These are phyloP conservation scores for Rhorus exstirpatorius DNA, from an alignment of 2,888 invertebrate species.

Conservation along the genomic window DNA sequence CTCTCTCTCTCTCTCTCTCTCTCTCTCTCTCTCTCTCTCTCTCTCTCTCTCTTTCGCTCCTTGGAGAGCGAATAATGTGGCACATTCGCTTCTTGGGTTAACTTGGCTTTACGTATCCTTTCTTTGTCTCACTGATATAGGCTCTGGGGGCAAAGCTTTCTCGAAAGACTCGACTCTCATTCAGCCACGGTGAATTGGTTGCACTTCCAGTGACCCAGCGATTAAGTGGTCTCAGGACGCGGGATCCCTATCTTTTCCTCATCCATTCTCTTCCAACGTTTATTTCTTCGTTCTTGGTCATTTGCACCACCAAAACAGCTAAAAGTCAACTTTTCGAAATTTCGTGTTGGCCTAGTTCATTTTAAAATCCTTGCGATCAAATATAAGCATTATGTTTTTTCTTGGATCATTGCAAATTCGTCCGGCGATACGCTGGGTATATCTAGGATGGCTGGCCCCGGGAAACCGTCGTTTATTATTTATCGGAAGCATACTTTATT, in stretches of 20 bases:
- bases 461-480: too few relatives aligned
- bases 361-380: slow-evolving; percentile 3
- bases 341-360: neutral
- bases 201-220: slow-evolving; percentile 83
- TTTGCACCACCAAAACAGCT: neutral
- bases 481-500: too few relatives aligned
- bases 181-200: slow-evolving; percentile 81
- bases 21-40: too few relatives aligned
- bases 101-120: slow-evolving; percentile 9
- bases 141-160: slow-evolving; percentile 45
- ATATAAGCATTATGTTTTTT: slow-evolving; percentile 1
- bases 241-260: slow-evolving; percentile 53
- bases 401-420: too few relatives aligned
- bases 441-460: too few relatives aligned
- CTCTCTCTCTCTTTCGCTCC: slow-evolving; percentile 19
- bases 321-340: neutral
- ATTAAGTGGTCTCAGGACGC: slow-evolving; percentile 82
- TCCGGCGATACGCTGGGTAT: too few relatives aligned
- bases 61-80: slow-evolving; percentile 32
- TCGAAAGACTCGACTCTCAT: slow-evolving; percentile 75
- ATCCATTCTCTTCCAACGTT: slow-evolving; percentile 70
- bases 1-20: slow-evolving; percentile 75
- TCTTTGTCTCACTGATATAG: slow-evolving; percentile 42
- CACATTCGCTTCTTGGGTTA: slow-evolving; percentile 36
- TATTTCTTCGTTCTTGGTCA: slow-evolving; percentile 20